Base-by-base conservation (phyloP, 2,888 invertebrate genomes). In the Acanthococcus lagerstroemiae region DNA sequence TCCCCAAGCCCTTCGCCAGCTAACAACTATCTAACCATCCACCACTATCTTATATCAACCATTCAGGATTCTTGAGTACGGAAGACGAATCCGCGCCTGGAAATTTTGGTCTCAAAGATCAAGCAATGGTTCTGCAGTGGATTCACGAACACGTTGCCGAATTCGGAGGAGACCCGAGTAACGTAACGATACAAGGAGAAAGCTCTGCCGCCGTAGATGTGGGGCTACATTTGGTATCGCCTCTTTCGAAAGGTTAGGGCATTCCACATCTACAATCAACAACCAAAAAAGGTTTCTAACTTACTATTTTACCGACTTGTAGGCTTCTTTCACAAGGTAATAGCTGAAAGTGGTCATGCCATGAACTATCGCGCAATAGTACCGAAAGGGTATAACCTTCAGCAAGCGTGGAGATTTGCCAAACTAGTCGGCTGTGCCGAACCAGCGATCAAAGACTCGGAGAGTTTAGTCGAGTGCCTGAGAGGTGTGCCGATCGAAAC, bases 281-380 rank as follows among this genome's bases (percentile, higher is more conserved):
- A n/a, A 9, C n/a, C 6, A 6, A 52, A 3, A 5, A 19, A 21
- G 5, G 3, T 15, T 24, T 7, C 9, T 26, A n/a, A n/a, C n/a
- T n/a, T n/a, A n/a, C n/a, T n/a, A 9, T 9, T 4, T 30, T 15
- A 25, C 2, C 17, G 12, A 4, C 9, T 3, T 44, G 50, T 61
- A 67, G 68, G 67, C n/a, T 82, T 0, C 76, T 84, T 84, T 72
- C 75, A 80, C 69, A 77, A 80, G 27, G 87, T 83, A 7, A 82
- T 85, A 58, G 84, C 87, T 0, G 81, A 82, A 73, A 88, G 89
- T 72, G 89, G 89, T 0, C 80, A 82, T 1, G 81, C 85, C 0
- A 77, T 87, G 21, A 78, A 82, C 61, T 80, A 83, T 0, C 83
- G 83, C 82, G 76, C 83, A 0, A 76, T 84, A 56, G 76, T 80